Conservation (phyloP, 1,140 invertebrate genomes). For the Portunus trituberculatus region DNA sequence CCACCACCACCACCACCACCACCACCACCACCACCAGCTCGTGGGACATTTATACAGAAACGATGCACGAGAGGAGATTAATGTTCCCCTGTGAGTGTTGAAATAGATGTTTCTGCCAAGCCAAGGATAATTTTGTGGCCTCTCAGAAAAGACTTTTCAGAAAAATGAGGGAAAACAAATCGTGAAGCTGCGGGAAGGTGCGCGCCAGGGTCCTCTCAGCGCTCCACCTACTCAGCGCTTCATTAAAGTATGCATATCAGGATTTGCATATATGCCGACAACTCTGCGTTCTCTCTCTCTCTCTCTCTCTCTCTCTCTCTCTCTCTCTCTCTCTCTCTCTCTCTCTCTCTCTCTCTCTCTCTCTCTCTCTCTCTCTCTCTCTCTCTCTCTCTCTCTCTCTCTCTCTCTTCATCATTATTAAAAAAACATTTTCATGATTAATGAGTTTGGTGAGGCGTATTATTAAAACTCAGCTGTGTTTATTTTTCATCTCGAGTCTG, state of each 20-base stretch:
- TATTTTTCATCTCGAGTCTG: neutral
- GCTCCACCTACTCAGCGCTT: neutral
- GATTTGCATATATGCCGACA: neutral
- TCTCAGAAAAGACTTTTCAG: neutral
- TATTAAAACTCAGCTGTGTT: neutral
- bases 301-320: slow-evolving; percentile 27
- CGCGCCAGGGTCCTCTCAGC: neutral
- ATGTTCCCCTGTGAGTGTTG: too few species aligned
- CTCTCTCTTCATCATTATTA: neutral
- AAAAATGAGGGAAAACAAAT: neutral
- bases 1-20: too few species aligned
- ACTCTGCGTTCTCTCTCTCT: neutral
- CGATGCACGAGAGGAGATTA: neutral
- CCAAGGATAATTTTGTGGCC: neutral
- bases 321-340: slow-evolving; percentile 11
- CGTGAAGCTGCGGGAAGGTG: neutral
- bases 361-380: slow-evolving; percentile 27
- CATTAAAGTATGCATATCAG: neutral
- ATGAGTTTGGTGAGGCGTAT: neutral
- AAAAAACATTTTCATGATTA: neutral
- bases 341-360: neutral
- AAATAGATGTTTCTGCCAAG: neutral
- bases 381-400: neutral
- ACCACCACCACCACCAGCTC: too few species aligned
- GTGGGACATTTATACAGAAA: neutral